These are phyloP conservation scores for Mormyrus lacerda DNA, from an alignment of 2,113 vertebrate genomes.

Conservation along the genomic window DNA sequence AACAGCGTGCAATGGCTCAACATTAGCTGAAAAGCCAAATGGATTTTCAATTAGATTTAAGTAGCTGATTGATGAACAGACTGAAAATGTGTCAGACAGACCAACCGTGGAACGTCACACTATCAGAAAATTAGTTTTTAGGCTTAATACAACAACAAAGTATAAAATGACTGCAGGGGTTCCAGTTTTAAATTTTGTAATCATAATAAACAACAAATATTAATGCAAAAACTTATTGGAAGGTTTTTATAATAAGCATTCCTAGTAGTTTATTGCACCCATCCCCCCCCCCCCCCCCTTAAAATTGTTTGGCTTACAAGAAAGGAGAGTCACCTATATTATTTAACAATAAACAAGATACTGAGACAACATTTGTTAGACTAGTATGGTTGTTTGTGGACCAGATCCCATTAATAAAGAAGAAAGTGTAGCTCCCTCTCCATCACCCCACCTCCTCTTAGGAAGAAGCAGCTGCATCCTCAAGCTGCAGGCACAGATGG, in stretches of 20 bases:
- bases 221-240: not conserved
- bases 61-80: not conserved
- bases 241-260: not conserved
- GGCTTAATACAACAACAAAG: not conserved
- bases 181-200: not conserved
- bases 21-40: not conserved
- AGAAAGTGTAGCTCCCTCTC: not conserved
- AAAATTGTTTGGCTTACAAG: not conserved
- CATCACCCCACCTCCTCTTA: not conserved
- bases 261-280: not conserved
- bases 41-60: not conserved
- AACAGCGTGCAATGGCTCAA: not conserved
- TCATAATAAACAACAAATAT: not conserved
- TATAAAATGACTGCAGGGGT: not conserved
- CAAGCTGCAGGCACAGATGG: not conserved
- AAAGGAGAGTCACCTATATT: not conserved
- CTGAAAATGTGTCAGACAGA: not conserved
- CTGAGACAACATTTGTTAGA: not conserved
- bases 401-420: not conserved
- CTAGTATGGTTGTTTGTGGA: not conserved
- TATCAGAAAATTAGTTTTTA: not conserved
- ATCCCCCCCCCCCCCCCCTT: fast-evolving
- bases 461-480: not conserved
- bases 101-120: not conserved
- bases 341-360: not conserved